Evolutionary conservation across 2,797 vertebrate species (phyloP).

Genomic region (Chelon auratus): DNA sequence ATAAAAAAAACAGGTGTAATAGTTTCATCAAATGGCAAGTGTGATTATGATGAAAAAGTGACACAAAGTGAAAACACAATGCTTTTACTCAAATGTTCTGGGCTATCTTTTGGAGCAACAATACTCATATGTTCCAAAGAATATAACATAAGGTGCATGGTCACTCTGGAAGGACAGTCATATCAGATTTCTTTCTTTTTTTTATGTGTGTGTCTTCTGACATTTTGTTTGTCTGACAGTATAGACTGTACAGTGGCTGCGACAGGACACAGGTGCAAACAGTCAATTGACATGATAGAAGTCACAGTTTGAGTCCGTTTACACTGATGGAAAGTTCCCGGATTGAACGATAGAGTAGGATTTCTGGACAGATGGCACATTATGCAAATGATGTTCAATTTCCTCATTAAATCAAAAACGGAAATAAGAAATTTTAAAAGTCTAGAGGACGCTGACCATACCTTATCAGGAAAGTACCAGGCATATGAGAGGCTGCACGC

Average conservation of each 20-base stretch:
- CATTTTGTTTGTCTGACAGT: conserved; percentile 12
- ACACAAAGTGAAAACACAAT: neutral
- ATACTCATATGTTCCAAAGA: neutral
- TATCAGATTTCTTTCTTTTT: conserved; percentile 9
- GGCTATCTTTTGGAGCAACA: neutral
- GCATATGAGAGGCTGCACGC: neutral
- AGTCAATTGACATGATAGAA: conserved; percentile 42
- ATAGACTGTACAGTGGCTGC: conserved; percentile 8
- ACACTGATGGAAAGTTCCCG: conserved; percentile 16
- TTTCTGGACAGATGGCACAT: conserved; percentile 2
- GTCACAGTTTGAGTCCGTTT: conserved; percentile 19
- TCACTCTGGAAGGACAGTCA: neutral
- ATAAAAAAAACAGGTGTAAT: conserved; percentile 11
- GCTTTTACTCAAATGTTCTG: neutral
- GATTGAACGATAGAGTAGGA: conserved; percentile 14
- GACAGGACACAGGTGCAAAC: conserved; percentile 42
- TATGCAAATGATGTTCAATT: conserved; percentile 7
- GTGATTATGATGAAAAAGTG: conserved; percentile 64
- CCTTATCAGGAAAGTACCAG: neutral
- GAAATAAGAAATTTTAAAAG: neutral
- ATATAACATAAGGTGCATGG: neutral
- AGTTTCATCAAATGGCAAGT: neutral
- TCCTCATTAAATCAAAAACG: conserved; percentile 1
- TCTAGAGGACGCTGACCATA: neutral
- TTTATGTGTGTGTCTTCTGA: conserved; percentile 23